Evolutionary conservation across 2,888 invertebrate species (phyloP).

Genomic region (Microctonus brassicae): DNA sequence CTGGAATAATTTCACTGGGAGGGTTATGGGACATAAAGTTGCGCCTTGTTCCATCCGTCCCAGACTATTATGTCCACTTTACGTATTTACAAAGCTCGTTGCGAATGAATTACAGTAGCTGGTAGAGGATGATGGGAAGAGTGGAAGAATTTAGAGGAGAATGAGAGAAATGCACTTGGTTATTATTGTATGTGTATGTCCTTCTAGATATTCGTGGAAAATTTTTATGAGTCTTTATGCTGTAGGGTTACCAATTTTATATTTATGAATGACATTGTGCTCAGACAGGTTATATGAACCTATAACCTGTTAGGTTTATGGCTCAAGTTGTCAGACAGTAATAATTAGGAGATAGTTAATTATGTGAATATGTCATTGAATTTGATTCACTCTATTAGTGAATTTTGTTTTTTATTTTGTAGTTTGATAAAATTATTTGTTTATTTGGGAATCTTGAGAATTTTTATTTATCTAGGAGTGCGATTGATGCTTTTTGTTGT

Average conservation of each 20-base stretch:
- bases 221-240: not conserved
- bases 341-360: too few relatives aligned
- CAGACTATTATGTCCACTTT: constrained; percentile 44
- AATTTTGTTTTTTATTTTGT: too few relatives aligned
- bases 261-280: not conserved
- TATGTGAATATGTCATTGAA: too few relatives aligned
- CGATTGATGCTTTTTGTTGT: too few relatives aligned
- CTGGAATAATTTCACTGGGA: constrained; percentile 25
- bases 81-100: constrained; percentile 46
- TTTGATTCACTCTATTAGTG: too few relatives aligned
- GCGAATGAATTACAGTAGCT: constrained; percentile 39
- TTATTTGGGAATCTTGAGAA: too few relatives aligned
- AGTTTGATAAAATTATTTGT: too few relatives aligned
- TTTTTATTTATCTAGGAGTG: too few relatives aligned
- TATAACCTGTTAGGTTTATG: not conserved
- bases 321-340: too few relatives aligned
- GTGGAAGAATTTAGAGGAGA: not conserved
- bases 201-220: not conserved
- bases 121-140: not conserved
- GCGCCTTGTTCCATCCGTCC: constrained; percentile 40
- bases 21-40: constrained; percentile 46
- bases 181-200: constrained; percentile 12
- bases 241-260: constrained; percentile 3
- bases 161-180: not conserved
- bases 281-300: not conserved